Conservation (phyloP, 2,888 invertebrate species). For the Prosopocoilus inquinatus region DNA sequence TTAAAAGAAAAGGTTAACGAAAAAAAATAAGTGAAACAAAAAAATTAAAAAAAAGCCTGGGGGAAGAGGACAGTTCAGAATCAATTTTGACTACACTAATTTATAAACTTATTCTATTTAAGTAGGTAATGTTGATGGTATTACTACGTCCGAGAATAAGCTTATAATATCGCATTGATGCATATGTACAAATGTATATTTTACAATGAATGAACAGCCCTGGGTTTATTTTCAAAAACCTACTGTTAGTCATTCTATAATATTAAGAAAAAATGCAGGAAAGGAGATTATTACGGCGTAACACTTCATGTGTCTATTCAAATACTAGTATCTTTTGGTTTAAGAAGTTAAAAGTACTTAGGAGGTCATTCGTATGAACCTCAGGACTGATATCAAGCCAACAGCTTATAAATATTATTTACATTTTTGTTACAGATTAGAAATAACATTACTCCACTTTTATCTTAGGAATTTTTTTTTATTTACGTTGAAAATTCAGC, state of each 20-base stretch:
- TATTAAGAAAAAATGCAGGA: conserved; percentile 15
- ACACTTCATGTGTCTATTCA: conserved; percentile 47
- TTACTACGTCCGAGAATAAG: conserved; percentile 2
- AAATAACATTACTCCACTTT: too few relatives aligned
- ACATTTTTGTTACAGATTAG: too few relatives aligned
- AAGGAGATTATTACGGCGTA: conserved; percentile 38
- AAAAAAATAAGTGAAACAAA: not conserved
- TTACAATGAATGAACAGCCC: conserved; percentile 31
- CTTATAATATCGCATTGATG: conserved; percentile 13
- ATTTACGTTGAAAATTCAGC: not conserved
- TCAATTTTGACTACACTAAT: conserved; percentile 24
- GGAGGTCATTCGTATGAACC: conserved; percentile 17
- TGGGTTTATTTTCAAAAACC: conserved; percentile 27
- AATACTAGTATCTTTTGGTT: not conserved
- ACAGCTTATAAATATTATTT: too few relatives aligned
- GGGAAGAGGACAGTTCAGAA: conserved; percentile 20
- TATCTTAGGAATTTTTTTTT: too few relatives aligned
- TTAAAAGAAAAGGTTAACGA: not conserved
- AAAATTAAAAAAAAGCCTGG: not conserved
- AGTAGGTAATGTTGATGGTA: not conserved
- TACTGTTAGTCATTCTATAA: conserved; percentile 23
- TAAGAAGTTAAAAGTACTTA: conserved; percentile 2
- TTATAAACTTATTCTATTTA: conserved; percentile 1
- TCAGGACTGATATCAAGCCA: conserved; percentile 2
- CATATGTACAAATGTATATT: conserved; percentile 20